Percentiles rank a stretch among this genome's conserved stretches.
Conservation (phyloP, 2,113 vertebrate genomes). For the Sebastes schlegelii region DNA sequence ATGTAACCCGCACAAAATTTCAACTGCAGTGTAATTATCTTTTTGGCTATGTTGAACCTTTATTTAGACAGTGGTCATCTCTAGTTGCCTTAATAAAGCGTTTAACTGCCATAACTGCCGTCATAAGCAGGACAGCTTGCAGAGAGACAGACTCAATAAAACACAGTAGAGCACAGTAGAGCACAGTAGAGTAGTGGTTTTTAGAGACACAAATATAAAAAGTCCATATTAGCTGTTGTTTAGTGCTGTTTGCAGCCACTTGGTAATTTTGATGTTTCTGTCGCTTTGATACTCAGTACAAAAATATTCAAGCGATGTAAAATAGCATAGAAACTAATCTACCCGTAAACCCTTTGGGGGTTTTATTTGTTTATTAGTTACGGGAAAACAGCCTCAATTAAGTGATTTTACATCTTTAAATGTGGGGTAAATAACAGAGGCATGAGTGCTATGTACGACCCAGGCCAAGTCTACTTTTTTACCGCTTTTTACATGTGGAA, state of each 20-base stretch:
- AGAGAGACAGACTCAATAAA: not conserved
- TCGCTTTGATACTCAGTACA: not conserved
- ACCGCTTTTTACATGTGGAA: not conserved
- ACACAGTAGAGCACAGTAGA: no score
- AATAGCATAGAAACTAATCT: not conserved
- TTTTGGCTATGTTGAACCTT: not conserved
- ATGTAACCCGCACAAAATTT: not conserved
- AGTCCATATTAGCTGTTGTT: not conserved
- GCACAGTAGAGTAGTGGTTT: not conserved
- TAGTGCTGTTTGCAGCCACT: not conserved
- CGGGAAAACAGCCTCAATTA: not conserved
- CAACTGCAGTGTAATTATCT: not conserved
- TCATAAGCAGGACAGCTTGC: not conserved
- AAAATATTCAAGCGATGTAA: slow-evolving; percentile 3
- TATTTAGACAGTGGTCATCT: not conserved
- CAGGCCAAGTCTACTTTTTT: not conserved
- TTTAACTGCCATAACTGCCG: not conserved
- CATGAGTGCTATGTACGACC: not conserved
- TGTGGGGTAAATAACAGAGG: slow-evolving; percentile 26
- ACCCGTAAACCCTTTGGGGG: not conserved
- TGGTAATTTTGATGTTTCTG: not conserved
- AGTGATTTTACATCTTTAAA: slow-evolving; percentile 12
- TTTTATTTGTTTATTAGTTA: slow-evolving; percentile 19
- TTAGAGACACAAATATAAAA: not conserved
- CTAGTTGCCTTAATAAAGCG: not conserved